Base-by-base conservation (phyloP, 2,113 vertebrate species). In the Panthera tigris region DNA sequence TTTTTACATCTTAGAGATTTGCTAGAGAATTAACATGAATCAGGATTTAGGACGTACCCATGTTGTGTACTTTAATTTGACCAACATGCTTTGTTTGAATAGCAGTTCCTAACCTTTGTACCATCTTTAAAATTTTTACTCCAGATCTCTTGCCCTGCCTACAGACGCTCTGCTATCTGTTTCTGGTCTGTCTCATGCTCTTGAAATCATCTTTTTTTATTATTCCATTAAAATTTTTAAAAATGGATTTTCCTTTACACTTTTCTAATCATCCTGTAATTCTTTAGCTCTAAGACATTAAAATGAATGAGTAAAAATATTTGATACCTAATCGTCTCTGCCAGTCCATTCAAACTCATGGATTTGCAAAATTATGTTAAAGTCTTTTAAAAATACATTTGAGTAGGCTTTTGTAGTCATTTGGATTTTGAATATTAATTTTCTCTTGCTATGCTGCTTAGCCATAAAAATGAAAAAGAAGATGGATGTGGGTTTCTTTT, bases 341-440 rank as follows among this genome's bases (percentile, higher is more conserved):
- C 88, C 68, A 96, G 94, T 79, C 65, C 95, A 97, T 97, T 97
- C 84, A 97, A 94, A 98, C 94, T 94, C 76, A 81, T 92, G 94
- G 94, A 97, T 97, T 97, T 98, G 84, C 61, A 95, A 97, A 97
- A 97, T 96, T 96, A 95, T 97, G 82, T 96, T 96, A 96, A 95
- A 91, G 76, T 96, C 95, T 97, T 96, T 96, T 68, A 96, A 96
- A 97, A 97, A 96, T 96, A 96, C 94, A 98, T 96, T 98, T 94
- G 84, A 97, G 84, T 91, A 92, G 92, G 92, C 83, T 97, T 98
- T 95, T 97, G 83, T 96, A 96, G 90, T 96, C 96, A 95, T 98
- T 98, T 97, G 66, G 81, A 97, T 93, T 97, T 97, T 95, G 91
- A 98, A 97, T 97, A 97, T 98, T 97, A 97, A 97, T 97, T 96